These are phyloP conservation scores for Drosophila busckii DNA, from an alignment of 1,140 invertebrate species.

Conservation along the genomic window DNA sequence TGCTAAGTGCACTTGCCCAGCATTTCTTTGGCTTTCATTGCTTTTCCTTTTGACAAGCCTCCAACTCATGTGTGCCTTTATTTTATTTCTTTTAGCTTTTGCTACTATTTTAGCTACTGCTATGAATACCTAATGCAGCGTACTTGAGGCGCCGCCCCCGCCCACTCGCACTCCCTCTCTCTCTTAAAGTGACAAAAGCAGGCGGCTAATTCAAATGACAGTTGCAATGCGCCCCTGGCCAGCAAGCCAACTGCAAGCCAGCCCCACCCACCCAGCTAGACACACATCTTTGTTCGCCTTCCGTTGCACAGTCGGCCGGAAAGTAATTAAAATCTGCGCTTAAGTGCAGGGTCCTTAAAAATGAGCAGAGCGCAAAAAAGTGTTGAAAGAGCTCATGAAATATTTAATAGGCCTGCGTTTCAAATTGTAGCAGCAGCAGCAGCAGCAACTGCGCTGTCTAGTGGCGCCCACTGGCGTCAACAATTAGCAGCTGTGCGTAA, in stretches of 20 bases:
- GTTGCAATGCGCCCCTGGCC: constrained; percentile 4
- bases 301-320: constrained; percentile 69
- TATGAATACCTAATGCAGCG: constrained; percentile 73
- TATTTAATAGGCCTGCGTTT: constrained; percentile 31
- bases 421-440: neutral
- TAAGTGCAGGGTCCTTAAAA: constrained; percentile 67
- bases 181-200: constrained; percentile 53
- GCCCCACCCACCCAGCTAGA: no score
- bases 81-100: constrained; percentile 7
- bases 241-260: constrained; percentile 14
- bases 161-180: constrained; percentile 1
- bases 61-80: neutral
- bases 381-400: constrained; percentile 30
- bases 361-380: constrained; percentile 16
- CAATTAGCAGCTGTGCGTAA: neutral
- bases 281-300: constrained; percentile 44
- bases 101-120: constrained; percentile 37
- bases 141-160: constrained; percentile 55
- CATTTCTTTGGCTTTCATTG: constrained; percentile 49
- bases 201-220: constrained; percentile 66
- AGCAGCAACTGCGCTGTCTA: neutral
- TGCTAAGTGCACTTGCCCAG: constrained; percentile 73
- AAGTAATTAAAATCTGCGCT: constrained; percentile 76
- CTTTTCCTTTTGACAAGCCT: constrained; percentile 20
- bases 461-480: constrained; percentile 7